phyloP scores from a whole-genome alignment of 2,888 invertebrate genomes.

The Orchestes rusci region DNA sequence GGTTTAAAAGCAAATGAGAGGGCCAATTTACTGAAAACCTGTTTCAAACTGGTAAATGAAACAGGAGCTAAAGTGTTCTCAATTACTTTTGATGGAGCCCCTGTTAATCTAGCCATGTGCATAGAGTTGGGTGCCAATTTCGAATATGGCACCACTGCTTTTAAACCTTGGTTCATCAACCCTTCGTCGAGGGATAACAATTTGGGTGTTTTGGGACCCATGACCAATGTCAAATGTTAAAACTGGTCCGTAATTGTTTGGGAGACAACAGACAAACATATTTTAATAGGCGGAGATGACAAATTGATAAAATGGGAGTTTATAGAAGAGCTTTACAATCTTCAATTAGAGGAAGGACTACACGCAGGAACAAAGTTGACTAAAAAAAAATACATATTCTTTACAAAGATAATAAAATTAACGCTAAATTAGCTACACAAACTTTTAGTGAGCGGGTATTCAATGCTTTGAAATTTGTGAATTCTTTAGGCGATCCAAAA shows the following conservation, averaged over 20 bases:
- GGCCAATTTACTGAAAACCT: conserved; percentile 12
- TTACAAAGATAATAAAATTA: conserved; percentile 15
- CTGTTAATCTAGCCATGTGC: conserved; percentile 23
- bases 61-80: conserved; percentile 19
- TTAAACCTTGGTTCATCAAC: conserved; percentile 14
- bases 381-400: conserved; percentile 16
- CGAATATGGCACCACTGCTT: conserved; percentile 1
- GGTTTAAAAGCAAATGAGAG: conserved; percentile 16
- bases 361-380: conserved; percentile 11
- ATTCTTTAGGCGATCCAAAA: neutral
- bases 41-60: conserved; percentile 9
- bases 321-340: conserved; percentile 3
- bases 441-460: conserved; percentile 13
- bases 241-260: conserved; percentile 30
- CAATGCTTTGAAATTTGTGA: conserved; percentile 7
- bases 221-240: conserved; percentile 30
- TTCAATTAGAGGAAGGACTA: conserved; percentile 9
- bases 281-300: conserved; percentile 11
- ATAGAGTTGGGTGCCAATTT: conserved; percentile 10
- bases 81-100: conserved; percentile 23
- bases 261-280: conserved; percentile 24
- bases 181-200: too few relatives aligned
- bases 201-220: neutral
- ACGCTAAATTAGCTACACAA: conserved; percentile 18
- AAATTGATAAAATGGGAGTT: conserved; percentile 4